Conservation (phyloP, 2,888 invertebrate species). For the Sesia apiformis region DNA sequence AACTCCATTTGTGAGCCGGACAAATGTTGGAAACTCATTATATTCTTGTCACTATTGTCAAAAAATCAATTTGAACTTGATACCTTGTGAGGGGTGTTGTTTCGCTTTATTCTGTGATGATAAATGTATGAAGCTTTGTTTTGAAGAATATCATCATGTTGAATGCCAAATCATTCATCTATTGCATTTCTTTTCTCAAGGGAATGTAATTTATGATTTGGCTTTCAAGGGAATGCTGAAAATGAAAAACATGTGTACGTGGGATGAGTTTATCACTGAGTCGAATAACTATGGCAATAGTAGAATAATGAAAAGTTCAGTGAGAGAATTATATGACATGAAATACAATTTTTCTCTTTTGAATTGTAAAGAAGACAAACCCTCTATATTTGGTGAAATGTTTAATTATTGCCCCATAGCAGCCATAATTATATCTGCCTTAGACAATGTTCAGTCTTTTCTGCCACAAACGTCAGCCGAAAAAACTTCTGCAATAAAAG, state of each 20-base stretch:
- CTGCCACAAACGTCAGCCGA: neutral
- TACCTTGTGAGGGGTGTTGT: slow-evolving; percentile 11
- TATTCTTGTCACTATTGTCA: slow-evolving; percentile 8
- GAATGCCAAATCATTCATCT: slow-evolving; percentile 11
- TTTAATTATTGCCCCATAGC: neutral
- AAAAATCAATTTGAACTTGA: slow-evolving; percentile 10
- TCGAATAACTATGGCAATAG: slow-evolving; percentile 9
- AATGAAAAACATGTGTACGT: neutral
- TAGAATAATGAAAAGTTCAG: slow-evolving; percentile 9
- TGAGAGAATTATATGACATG: slow-evolving; percentile 13
- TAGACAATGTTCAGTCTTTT: neutral
- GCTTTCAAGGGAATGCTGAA: slow-evolving; percentile 1
- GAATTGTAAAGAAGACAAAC: slow-evolving; percentile 9
- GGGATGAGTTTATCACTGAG: neutral
- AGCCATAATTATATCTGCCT: neutral
- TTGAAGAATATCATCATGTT: slow-evolving; percentile 10
- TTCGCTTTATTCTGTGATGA: slow-evolving; percentile 9
- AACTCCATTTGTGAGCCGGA: slow-evolving; percentile 3
- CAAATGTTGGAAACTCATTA: neutral
- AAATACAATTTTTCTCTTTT: slow-evolving; percentile 13
- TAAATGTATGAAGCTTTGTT: slow-evolving; percentile 7
- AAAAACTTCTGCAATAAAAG: neutral
- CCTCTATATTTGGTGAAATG: slow-evolving; percentile 15
- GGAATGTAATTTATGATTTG: neutral
- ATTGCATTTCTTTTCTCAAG: neutral